These are phyloP conservation scores for Furcula furcula DNA, from an alignment of 2,888 invertebrate species.

Conservation along the genomic window DNA sequence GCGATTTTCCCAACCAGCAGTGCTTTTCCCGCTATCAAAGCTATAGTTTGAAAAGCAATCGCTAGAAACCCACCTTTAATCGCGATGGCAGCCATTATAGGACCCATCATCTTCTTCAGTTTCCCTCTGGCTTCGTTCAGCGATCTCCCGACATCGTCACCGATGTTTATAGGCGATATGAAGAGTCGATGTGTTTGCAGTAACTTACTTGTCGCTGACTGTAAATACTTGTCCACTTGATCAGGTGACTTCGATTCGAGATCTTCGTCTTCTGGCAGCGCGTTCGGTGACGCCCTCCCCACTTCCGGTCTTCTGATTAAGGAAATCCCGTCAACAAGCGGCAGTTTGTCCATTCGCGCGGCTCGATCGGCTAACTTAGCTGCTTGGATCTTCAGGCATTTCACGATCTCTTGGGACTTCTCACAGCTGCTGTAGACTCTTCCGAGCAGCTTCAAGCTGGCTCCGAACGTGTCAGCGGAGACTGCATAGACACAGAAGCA, in stretches of 20 bases:
- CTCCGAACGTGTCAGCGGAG: constrained; percentile 64
- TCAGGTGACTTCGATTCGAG: constrained; percentile 82
- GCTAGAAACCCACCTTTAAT: constrained; percentile 88
- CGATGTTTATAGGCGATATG: constrained; percentile 68
- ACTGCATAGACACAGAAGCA: constrained; percentile 58
- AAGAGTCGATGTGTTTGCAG: constrained; percentile 83
- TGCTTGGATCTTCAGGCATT: constrained; percentile 87
- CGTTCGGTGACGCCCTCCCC: constrained; percentile 71
- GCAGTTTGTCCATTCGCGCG: constrained; percentile 82
- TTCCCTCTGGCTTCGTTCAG: constrained; percentile 81
- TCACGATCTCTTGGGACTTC: constrained; percentile 83
- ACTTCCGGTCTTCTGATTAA: constrained; percentile 75
- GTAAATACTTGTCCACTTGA: constrained; percentile 82
- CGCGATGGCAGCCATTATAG: constrained; percentile 85
- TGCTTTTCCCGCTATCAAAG: constrained; percentile 90
- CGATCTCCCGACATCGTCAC: constrained; percentile 69
- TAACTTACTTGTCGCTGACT: constrained; percentile 80
- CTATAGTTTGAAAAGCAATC: constrained; percentile 88
- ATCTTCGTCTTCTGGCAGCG: constrained; percentile 80
- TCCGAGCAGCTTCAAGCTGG: constrained; percentile 72
- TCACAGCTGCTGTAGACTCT: constrained; percentile 84
- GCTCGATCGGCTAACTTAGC: constrained; percentile 85
- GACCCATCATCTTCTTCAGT: constrained; percentile 84
- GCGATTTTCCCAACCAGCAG: constrained; percentile 92
- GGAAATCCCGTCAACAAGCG: constrained; percentile 83